Conservation (phyloP, 2,113 vertebrate species). For the Euleptes europaea region DNA sequence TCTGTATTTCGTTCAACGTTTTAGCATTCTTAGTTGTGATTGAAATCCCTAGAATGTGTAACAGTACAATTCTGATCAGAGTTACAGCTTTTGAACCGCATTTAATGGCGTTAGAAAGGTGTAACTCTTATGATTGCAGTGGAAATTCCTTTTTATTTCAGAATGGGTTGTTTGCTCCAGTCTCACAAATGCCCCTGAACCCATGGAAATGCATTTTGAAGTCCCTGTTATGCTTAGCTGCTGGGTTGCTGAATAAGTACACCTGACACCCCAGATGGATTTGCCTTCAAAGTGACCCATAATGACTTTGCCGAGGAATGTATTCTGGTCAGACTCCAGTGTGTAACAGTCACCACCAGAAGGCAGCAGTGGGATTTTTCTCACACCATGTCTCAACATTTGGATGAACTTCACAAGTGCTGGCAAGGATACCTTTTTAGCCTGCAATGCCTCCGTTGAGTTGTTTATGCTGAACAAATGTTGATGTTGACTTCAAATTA, state of each 20-base stretch:
- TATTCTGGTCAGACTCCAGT: background rate
- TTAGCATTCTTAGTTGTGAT: too few relatives aligned
- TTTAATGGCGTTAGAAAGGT: too few relatives aligned
- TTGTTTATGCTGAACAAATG: too few relatives aligned
- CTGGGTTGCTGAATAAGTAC: background rate
- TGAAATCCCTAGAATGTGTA: too few relatives aligned
- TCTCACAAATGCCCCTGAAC: background rate
- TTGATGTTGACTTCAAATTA: background rate
- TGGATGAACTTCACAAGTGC: background rate
- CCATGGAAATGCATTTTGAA: background rate
- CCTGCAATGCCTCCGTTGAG: background rate
- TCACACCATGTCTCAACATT: background rate
- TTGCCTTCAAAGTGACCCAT: background rate
- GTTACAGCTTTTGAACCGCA: too few relatives aligned
- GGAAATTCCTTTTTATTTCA: background rate
- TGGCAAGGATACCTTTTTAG: background rate
- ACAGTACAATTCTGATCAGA: too few relatives aligned
- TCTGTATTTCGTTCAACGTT: too few relatives aligned
- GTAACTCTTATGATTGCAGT: background rate
- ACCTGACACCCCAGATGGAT: background rate
- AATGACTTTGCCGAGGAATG: background rate
- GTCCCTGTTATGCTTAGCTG: background rate
- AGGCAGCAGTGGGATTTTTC: background rate
- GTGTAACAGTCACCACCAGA: background rate
- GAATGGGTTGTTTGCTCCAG: background rate